These are phyloP conservation scores for Climacteris rufus DNA, from an alignment of 2,113 vertebrate genomes.

Conservation along the genomic window DNA sequence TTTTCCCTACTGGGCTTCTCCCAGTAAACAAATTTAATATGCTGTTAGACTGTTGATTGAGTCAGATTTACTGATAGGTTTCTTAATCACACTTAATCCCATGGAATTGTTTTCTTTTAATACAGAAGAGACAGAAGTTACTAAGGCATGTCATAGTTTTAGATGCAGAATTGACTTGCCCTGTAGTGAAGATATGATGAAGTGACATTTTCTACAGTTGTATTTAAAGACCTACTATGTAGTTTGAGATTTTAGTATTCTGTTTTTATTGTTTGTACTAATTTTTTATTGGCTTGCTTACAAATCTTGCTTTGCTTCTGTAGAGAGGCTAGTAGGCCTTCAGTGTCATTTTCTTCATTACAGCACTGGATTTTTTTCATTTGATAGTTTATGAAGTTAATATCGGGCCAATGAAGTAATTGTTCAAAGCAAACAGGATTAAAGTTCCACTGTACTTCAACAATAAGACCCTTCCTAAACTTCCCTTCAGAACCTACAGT, in stretches of 20 bases:
- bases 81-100: neutral
- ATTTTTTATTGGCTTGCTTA: neutral
- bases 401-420: neutral
- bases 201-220: neutral
- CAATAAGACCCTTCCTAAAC: neutral
- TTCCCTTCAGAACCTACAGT: neutral
- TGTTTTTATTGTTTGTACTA: neutral
- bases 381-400: neutral
- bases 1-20: neutral
- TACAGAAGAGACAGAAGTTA: neutral
- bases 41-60: neutral
- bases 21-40: neutral
- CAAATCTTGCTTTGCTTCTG: neutral
- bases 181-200: neutral
- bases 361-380: neutral
- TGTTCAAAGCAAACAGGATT: neutral
- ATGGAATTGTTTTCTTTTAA: neutral
- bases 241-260: neutral
- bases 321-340: neutral
- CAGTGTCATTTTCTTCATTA: neutral
- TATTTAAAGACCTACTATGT: neutral
- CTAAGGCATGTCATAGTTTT: neutral
- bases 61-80: neutral
- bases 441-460: neutral
- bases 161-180: neutral